These are phyloP conservation scores for Eremophila alpestris DNA, from an alignment of 2,797 vertebrate species.

Conservation along the genomic window DNA sequence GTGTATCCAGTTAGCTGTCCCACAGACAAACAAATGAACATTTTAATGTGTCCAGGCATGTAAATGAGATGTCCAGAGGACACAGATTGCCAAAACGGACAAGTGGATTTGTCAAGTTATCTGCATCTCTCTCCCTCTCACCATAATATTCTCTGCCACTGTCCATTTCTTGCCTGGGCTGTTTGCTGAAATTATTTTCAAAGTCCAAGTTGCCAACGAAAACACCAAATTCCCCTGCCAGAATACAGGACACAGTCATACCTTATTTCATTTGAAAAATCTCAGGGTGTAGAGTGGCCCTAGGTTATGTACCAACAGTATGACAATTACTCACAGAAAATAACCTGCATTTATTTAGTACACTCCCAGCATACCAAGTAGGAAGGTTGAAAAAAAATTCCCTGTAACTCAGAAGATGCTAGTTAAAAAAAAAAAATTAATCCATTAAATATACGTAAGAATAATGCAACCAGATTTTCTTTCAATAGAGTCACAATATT, in stretches of 20 bases:
- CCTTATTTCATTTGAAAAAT: neutral
- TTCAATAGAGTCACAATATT: slow-evolving; percentile 59
- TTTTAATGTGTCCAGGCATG: slow-evolving; percentile 62
- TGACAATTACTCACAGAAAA: slow-evolving; percentile 13
- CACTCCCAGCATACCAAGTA: slow-evolving; percentile 29
- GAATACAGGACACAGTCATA: neutral
- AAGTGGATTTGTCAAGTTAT: slow-evolving; percentile 55
- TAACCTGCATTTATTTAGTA: slow-evolving; percentile 50
- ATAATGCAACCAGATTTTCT: neutral
- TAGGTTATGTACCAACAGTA: slow-evolving; percentile 23
- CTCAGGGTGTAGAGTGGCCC: neutral
- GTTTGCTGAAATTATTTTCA: slow-evolving; percentile 37
- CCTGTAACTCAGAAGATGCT: neutral
- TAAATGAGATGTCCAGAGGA: slow-evolving; percentile 60
- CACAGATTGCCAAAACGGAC: slow-evolving; percentile 50
- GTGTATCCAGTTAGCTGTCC: slow-evolving; percentile 70
- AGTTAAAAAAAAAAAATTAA: neutral
- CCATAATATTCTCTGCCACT: slow-evolving; percentile 27
- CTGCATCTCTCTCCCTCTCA: slow-evolving; percentile 9
- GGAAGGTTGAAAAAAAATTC: neutral
- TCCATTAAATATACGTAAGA: slow-evolving; percentile 10
- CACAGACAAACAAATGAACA: slow-evolving; percentile 68
- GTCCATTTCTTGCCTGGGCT: slow-evolving; percentile 30
- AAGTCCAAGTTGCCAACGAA: slow-evolving; percentile 26
- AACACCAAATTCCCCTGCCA: neutral